Evolutionary conservation across 2,113 vertebrate genomes (phyloP).

Genomic region (Tricholaema leucomelas): DNA sequence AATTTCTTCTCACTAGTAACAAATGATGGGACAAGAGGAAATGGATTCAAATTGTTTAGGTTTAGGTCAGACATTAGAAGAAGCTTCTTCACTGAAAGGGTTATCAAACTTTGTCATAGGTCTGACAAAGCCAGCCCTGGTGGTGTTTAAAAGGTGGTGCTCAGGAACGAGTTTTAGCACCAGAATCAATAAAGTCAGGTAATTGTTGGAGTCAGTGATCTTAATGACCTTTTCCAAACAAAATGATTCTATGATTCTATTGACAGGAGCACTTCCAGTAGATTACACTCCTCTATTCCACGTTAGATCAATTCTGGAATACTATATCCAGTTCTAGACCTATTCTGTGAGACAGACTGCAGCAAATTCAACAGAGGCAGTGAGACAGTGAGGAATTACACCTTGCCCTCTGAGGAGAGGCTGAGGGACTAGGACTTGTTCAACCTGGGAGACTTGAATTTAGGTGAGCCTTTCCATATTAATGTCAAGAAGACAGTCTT

Average conservation of each 20-base stretch:
- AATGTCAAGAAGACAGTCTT: neutral
- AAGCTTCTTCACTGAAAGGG: too few relatives aligned
- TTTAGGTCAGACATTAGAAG: too few relatives aligned
- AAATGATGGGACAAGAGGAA: too few relatives aligned
- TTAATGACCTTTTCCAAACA: too few relatives aligned
- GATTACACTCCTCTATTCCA: neutral
- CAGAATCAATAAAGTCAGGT: too few relatives aligned
- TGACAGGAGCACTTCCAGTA: neutral
- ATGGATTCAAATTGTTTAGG: too few relatives aligned
- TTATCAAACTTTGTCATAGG: too few relatives aligned
- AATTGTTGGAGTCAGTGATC: too few relatives aligned
- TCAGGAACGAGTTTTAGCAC: too few relatives aligned
- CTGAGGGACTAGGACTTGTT: neutral
- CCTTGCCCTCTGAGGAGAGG: neutral
- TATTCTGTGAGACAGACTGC: neutral
- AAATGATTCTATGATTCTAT: neutral
- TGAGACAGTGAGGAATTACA: neutral
- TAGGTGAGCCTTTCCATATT: neutral
- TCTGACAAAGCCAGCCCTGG: too few relatives aligned
- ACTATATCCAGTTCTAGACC: neutral
- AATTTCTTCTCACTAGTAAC: too few relatives aligned
- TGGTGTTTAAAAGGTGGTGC: too few relatives aligned
- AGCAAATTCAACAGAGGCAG: neutral
- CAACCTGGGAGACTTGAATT: neutral
- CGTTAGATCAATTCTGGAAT: neutral